These are phyloP conservation scores for Phengaris alcon DNA, from an alignment of 2,888 invertebrate genomes.

Conservation along the genomic window DNA sequence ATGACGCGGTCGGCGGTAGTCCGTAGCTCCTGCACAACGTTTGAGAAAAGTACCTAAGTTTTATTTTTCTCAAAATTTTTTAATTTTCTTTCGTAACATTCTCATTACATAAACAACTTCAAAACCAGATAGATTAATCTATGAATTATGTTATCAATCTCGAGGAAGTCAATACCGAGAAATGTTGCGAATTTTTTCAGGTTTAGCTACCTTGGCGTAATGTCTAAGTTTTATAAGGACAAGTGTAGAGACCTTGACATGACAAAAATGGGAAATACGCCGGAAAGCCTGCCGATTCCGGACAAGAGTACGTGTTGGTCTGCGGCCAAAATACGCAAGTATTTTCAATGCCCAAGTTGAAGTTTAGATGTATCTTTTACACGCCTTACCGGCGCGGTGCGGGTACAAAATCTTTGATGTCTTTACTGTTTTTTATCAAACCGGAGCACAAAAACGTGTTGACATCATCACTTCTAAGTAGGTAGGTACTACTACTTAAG, in stretches of 20 bases:
- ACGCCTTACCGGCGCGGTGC: no score
- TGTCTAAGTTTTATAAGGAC: neutral
- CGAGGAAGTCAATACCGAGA: slow-evolving; percentile 3
- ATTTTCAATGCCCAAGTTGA: neutral
- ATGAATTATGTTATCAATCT: neutral
- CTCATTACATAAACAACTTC: neutral
- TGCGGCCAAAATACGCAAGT: neutral
- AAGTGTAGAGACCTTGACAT: neutral
- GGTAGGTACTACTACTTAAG: no score
- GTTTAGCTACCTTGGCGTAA: neutral
- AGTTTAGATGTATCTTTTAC: no score
- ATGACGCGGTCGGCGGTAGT: no score
- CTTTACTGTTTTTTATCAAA: no score
- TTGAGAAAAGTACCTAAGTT: no score
- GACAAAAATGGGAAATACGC: neutral
- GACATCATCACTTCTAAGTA: no score
- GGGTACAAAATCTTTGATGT: no score
- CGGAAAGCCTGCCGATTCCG: neutral
- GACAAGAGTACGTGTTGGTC: neutral
- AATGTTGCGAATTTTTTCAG: neutral
- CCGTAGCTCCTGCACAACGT: no score
- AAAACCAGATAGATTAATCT: slow-evolving; percentile 3
- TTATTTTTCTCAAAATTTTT: no score
- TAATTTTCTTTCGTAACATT: neutral
- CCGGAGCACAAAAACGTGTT: no score